These are phyloP conservation scores for Pogonus chalceus DNA, from an alignment of 1,140 invertebrate genomes.

Conservation along the genomic window DNA sequence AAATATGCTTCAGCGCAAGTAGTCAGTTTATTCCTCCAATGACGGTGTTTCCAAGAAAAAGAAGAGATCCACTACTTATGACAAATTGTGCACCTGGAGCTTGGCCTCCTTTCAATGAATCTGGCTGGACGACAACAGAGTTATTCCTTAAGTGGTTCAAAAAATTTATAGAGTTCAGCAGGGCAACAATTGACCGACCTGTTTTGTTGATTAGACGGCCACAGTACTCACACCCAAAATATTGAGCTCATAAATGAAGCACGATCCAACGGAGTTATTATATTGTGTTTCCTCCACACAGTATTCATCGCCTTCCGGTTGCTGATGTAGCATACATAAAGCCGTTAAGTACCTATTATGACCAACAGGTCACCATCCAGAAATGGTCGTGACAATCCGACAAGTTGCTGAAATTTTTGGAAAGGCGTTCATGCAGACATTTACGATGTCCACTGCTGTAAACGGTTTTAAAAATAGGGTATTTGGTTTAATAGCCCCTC, in stretches of 20 bases:
- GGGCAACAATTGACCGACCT: conserved; percentile 17
- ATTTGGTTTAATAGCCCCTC: conserved; percentile 19
- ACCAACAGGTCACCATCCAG: conserved; percentile 25
- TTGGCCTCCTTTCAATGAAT: conserved; percentile 20
- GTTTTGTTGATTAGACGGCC: conserved; percentile 28
- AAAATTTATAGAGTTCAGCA: conserved; percentile 23
- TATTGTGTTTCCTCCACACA: conserved; percentile 34
- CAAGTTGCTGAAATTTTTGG: conserved; percentile 24
- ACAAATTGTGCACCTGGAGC: conserved; percentile 18
- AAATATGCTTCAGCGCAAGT: conserved; percentile 20
- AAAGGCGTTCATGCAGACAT: conserved; percentile 23
- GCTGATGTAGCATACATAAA: conserved; percentile 34
- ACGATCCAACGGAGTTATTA: conserved; percentile 20
- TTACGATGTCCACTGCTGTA: conserved; percentile 25
- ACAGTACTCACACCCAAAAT: conserved; percentile 26
- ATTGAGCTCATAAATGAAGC: conserved; percentile 21
- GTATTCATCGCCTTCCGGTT: conserved; percentile 32
- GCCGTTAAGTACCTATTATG: conserved; percentile 29
- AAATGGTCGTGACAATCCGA: conserved; percentile 21
- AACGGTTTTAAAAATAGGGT: conserved; percentile 26
- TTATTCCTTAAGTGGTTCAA: conserved; percentile 29
- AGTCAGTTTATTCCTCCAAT: conserved; percentile 21
- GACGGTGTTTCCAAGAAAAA: conserved; percentile 23
- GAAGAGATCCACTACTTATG: conserved; percentile 17
- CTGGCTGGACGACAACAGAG: conserved; percentile 25